Percentiles rank a stretch among this genome's conserved stretches.
Evolutionary conservation across 2,888 invertebrate species (phyloP).

Genomic region (Phengaris arion): DNA sequence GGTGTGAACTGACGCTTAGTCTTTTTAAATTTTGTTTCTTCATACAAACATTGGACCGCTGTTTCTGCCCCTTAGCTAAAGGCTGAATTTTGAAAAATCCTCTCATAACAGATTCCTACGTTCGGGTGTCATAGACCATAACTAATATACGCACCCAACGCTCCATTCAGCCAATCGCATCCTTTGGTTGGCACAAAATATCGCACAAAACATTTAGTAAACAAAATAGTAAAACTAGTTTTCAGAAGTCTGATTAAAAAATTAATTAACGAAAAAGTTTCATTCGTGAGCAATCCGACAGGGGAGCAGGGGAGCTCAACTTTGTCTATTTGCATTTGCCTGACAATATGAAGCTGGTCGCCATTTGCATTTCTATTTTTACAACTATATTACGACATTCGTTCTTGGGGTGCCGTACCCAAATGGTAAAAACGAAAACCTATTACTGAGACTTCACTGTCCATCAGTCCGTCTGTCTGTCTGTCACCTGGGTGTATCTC

Average conservation of each 20-base stretch:
- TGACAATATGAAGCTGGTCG: background rate
- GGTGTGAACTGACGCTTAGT: too few relatives aligned
- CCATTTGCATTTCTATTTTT: conserved; percentile 2
- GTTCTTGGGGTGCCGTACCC: background rate
- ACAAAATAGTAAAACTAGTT: background rate
- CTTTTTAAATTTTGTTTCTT: too few relatives aligned
- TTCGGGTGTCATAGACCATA: too few relatives aligned
- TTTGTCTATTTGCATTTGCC: background rate
- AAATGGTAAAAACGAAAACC: too few relatives aligned
- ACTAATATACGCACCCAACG: too few relatives aligned
- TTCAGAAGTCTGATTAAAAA: background rate
- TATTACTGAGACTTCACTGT: too few relatives aligned
- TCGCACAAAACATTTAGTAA: background rate
- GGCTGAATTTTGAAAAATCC: too few relatives aligned
- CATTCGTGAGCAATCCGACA: background rate
- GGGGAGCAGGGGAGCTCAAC: conserved; percentile 7
- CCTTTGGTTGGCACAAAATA: background rate
- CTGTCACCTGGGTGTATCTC: too few relatives aligned
- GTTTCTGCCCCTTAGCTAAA: too few relatives aligned
- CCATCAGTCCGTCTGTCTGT: too few relatives aligned
- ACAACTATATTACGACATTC: background rate
- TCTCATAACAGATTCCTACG: too few relatives aligned
- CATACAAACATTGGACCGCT: too few relatives aligned
- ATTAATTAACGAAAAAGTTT: background rate
- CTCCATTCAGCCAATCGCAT: background rate